Evolutionary conservation across 1,140 invertebrate species (phyloP), one percentile per base, ranked within the genome.

Genomic region (Trichogramma pretiosum): DNA sequence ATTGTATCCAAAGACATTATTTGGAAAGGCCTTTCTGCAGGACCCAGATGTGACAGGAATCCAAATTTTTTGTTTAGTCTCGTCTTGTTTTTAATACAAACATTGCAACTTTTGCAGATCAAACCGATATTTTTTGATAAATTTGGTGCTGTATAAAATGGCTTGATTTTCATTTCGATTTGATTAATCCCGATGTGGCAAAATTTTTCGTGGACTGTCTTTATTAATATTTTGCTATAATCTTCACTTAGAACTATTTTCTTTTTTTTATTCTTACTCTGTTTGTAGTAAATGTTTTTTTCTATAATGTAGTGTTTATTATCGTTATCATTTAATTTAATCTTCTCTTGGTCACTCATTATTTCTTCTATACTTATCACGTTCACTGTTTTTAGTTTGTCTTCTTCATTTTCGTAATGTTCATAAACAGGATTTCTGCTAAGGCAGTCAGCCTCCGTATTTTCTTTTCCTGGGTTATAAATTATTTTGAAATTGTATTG

Each of bases 1-100:
- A 65, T 63, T 0, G 57, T 65, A 19, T 63, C 61, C 10, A 65
- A 50, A n/a, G 60, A 62, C 10, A 61, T 43, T 45, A 65, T 74
- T 70, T 64, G 68, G 21, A 54, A 56, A 5, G 54, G 58, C 3
- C 30, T 10, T 36, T 39, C 50, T 1, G 50, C 58, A 37, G 53
- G 58, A 10, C 54, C 52, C 3, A 57, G 17, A 11, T 54, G 50
- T 17, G 57, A 54, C 51, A 58, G 51, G 21, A 56, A 35, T 16
- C 56, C 56, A 33, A 19, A 48, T 40, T 52, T 52, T 10, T 10
- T 11, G 17, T 50, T 17, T 18, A 24, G 5, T 39, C 50, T 47
- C 39, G 53, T 36, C 48, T 57, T 57, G 19, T 51, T 57, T 52
- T 53, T 55, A 39, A 50, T 48, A 33, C 53, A 53, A 5, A 48